Base-by-base conservation (phyloP, 2,113 vertebrate genomes). In the Circaetus cinerascens region DNA sequence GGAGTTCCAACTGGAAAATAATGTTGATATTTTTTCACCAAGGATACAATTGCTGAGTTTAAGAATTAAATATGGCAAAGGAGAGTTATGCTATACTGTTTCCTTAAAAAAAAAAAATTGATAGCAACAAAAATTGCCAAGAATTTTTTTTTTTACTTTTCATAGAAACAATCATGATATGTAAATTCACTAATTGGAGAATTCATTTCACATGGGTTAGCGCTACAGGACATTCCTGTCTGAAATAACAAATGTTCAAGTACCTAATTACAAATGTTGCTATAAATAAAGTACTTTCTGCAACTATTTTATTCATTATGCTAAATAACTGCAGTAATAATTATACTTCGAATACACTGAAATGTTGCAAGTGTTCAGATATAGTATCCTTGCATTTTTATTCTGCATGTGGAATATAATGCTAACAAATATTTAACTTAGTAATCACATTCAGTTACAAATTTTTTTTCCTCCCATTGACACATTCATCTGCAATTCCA, bases 211-310 rank as follows among this genome's bases (percentile, higher is more conserved):
- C 41, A 74, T 56, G 69, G 55, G 62, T 90, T 93, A 88, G 62
- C 90, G 86, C 92, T 86, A 94, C 88, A 95, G 87, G 96, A 95
- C 92, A 77, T 90, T 92, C 84, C 82, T 90, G 40, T 80, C 71
- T 96, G 62, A 96, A 97, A 85, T 81, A 95, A 94, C 30, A 90
- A 96, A 90, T 68, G 67, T 84, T 94, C 85, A 90, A 96, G 91
- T 32, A 94, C 32, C 76, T 92, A 94, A 94, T 96, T 97, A 93
- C 66, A 91, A 94, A 90, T 57, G 90, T 67, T 97, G 46, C 92
- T 93, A 92, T 94, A 95, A 91, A 97, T 97, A 96, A 88, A 85
- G 88, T 85, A 95, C 71, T 96, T 93, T 95, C 53, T 93, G 63
- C 62, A 90, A 95, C 68, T 96, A 86, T 96, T 97, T 94, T 79